These are phyloP conservation scores for Synanceia verrucosa DNA, from an alignment of 2,797 vertebrate genomes.

Conservation along the genomic window DNA sequence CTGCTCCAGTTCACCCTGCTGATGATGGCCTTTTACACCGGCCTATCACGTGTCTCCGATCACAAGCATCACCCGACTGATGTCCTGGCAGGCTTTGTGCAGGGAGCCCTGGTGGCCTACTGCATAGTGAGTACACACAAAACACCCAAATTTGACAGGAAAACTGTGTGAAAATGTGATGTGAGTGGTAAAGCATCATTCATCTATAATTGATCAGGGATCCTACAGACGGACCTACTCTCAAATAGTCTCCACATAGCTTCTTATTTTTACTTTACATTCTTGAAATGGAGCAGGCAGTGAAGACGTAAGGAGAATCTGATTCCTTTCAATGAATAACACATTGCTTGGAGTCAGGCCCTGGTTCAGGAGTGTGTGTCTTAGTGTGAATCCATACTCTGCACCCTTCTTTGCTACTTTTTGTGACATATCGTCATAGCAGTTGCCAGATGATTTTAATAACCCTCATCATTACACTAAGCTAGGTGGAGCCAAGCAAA, in stretches of 20 bases:
- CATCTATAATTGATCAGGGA: not conserved
- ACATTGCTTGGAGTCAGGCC: slow-evolving; percentile 69
- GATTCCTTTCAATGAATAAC: slow-evolving; percentile 76
- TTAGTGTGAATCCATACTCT: slow-evolving; percentile 39
- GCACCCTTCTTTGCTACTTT: slow-evolving; percentile 54
- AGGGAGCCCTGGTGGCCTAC: slow-evolving; percentile 97
- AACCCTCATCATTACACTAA: slow-evolving; percentile 69
- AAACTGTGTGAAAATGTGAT: not conserved
- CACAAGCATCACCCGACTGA: slow-evolving; percentile 98
- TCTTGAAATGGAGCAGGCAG: slow-evolving; percentile 41
- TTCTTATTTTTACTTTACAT: not conserved
- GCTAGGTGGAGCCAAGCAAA: slow-evolving; percentile 69
- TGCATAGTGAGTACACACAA: slow-evolving; percentile 91
- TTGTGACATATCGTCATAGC: slow-evolving; percentile 63
- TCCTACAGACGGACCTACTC: not conserved
- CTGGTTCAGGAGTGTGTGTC: slow-evolving; percentile 20
- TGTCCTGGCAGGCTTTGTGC: slow-evolving; percentile 94
- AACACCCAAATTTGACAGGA: not conserved
- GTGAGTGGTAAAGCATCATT: not conserved
- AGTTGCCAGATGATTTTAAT: slow-evolving; percentile 74
- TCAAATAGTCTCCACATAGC: not conserved
- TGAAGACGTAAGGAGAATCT: slow-evolving; percentile 65
- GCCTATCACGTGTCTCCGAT: slow-evolving; percentile 95
- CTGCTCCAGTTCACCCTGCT: slow-evolving; percentile 97
- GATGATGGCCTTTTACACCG: slow-evolving; percentile 99